phyloP scores from a whole-genome alignment of 1,140 invertebrate species.

The Bombus cullumanus region DNA sequence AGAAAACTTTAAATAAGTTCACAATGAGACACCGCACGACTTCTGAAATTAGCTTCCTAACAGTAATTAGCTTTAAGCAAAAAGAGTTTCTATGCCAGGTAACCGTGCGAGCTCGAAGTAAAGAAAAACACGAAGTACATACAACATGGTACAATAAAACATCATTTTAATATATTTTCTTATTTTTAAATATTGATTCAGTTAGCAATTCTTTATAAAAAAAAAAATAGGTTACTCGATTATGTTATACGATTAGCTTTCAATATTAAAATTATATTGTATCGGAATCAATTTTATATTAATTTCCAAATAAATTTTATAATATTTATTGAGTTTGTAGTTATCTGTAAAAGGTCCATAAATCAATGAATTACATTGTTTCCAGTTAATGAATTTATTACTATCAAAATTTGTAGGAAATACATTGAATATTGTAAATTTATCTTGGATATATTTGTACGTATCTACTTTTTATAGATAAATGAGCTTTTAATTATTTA shows the following conservation, averaged over 20 bases:
- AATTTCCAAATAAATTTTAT: background rate
- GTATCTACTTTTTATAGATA: no score
- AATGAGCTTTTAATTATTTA: background rate
- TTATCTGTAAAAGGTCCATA: background rate
- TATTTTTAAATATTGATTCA: background rate
- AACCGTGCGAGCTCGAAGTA: background rate
- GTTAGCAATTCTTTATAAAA: background rate
- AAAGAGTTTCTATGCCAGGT: slow-evolving; percentile 20
- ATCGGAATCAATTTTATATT: background rate
- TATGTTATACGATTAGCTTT: no score
- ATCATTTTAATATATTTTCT: background rate
- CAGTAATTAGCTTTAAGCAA: slow-evolving; percentile 42
- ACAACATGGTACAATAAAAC: background rate
- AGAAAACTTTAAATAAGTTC: slow-evolving; percentile 52
- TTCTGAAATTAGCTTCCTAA: slow-evolving; percentile 45
- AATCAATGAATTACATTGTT: background rate
- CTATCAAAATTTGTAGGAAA: no score
- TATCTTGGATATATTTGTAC: no score
- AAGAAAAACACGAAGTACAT: background rate
- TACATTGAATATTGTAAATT: no score
- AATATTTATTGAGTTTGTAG: background rate
- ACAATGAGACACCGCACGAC: background rate
- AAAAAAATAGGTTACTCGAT: no score
- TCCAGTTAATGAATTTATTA: no score
- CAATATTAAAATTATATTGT: no score